Evolutionary conservation across 2,797 vertebrate genomes (phyloP).

Genomic region (Cetoscarus ocellatus): DNA sequence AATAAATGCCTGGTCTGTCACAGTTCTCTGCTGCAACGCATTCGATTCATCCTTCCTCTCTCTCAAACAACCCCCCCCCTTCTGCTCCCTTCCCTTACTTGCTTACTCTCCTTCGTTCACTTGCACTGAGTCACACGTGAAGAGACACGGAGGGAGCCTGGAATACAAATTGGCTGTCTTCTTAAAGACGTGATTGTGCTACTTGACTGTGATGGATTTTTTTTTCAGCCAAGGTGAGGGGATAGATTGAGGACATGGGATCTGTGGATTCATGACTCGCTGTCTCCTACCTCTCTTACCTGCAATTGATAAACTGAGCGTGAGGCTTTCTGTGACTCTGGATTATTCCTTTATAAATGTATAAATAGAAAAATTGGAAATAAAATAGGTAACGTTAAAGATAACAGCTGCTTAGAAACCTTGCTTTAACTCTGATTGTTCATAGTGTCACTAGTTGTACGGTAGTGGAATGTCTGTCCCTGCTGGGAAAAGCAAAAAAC

Average conservation of each 20-base stretch:
- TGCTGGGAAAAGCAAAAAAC: constrained; percentile 3
- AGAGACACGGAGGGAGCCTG: constrained; percentile 72
- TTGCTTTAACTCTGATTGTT: constrained; percentile 12
- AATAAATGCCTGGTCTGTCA: constrained; percentile 84
- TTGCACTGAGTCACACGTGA: constrained; percentile 82
- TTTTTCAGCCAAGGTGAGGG: constrained; percentile 37
- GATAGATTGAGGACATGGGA: constrained; percentile 38
- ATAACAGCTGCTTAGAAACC: constrained; percentile 21
- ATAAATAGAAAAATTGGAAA: neutral
- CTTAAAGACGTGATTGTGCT: constrained; percentile 85
- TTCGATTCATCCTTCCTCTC: constrained; percentile 78
- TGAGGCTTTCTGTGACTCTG: constrained; percentile 19
- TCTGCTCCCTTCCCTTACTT: constrained; percentile 63
- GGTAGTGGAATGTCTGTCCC: constrained; percentile 5
- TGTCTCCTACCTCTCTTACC: constrained; percentile 55
- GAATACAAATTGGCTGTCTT: constrained; percentile 86
- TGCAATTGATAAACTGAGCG: constrained; percentile 14
- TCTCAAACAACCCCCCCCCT: constrained; percentile 44
- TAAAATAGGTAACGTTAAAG: neutral
- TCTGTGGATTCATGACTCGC: constrained; percentile 33
- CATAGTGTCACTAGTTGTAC: neutral
- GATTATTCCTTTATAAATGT: constrained; percentile 9
- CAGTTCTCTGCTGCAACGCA: constrained; percentile 83
- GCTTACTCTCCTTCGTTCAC: constrained; percentile 75
- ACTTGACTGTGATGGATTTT: constrained; percentile 58